Evolutionary conservation across 2,888 invertebrate species (phyloP).

Genomic region (Cosmia pyralina): DNA sequence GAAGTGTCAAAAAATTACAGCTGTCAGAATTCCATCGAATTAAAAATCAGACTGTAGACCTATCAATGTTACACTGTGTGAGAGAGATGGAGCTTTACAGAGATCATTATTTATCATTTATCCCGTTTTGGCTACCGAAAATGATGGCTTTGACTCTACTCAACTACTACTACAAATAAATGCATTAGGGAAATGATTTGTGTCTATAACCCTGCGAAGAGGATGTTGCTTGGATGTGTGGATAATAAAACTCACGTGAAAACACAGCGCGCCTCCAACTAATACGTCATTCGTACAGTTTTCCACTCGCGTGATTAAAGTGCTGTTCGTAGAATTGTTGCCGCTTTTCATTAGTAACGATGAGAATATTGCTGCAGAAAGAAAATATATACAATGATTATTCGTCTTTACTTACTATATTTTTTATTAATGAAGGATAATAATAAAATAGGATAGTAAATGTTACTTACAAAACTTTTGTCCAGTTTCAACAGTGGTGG

Average conservation of each 20-base stretch:
- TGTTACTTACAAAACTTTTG: slow-evolving; percentile 95
- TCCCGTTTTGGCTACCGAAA: background rate
- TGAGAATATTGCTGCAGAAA: slow-evolving; percentile 92
- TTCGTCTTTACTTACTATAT: background rate
- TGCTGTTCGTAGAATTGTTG: slow-evolving; percentile 94
- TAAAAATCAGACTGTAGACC: no score
- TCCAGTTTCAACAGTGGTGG: slow-evolving; percentile 94
- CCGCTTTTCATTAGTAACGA: slow-evolving; percentile 89
- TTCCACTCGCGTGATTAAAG: slow-evolving; percentile 88
- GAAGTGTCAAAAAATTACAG: no score
- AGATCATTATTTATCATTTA: background rate
- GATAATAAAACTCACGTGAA: slow-evolving; percentile 91
- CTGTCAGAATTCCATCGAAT: no score
- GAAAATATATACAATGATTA: background rate
- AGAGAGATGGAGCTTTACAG: background rate
- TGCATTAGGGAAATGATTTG: background rate
- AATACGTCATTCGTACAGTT: slow-evolving; percentile 93
- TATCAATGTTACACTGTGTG: background rate
- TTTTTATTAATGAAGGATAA: background rate
- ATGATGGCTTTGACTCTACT: background rate
- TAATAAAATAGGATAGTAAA: background rate
- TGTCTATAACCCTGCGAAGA: background rate
- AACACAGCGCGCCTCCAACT: slow-evolving; percentile 95
- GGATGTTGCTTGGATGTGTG: background rate
- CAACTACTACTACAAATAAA: background rate